These are phyloP conservation scores for Danionella cerebrum DNA, from an alignment of 2,113 vertebrate genomes.

Conservation along the genomic window DNA sequence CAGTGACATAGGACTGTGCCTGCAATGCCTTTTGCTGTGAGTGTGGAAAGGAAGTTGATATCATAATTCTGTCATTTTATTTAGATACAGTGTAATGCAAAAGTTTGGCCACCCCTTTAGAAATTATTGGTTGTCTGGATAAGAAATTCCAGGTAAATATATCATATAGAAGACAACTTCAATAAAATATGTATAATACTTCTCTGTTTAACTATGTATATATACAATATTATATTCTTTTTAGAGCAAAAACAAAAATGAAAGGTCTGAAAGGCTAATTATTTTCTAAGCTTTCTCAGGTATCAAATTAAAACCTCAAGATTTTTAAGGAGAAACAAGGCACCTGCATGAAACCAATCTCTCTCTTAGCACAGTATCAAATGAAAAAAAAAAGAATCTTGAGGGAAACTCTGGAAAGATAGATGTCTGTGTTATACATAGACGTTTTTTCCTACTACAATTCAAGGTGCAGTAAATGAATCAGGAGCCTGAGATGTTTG, in stretches of 20 bases:
- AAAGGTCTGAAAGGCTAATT: not conserved
- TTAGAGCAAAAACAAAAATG: not conserved
- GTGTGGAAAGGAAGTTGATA: too few species aligned
- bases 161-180: too few species aligned
- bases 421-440: constrained; percentile 23
- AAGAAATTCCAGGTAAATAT: too few species aligned
- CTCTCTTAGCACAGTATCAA: not conserved
- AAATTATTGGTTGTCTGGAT: too few species aligned
- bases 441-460: constrained; percentile 32
- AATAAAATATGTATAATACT: too few species aligned
- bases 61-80: too few species aligned
- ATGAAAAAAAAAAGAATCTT: not conserved
- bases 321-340: not conserved
- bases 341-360: not conserved
- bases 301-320: not conserved
- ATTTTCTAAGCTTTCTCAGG: not conserved
- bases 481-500: constrained; percentile 37
- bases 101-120: too few species aligned
- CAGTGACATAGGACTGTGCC: too few species aligned
- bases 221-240: too few species aligned
- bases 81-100: too few species aligned
- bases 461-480: constrained; percentile 42
- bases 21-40: too few species aligned
- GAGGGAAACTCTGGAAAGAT: constrained; percentile 35
- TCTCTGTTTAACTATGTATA: too few species aligned